These are phyloP conservation scores for Papilio machaon DNA, from an alignment of 1,140 invertebrate species.

Conservation along the genomic window DNA sequence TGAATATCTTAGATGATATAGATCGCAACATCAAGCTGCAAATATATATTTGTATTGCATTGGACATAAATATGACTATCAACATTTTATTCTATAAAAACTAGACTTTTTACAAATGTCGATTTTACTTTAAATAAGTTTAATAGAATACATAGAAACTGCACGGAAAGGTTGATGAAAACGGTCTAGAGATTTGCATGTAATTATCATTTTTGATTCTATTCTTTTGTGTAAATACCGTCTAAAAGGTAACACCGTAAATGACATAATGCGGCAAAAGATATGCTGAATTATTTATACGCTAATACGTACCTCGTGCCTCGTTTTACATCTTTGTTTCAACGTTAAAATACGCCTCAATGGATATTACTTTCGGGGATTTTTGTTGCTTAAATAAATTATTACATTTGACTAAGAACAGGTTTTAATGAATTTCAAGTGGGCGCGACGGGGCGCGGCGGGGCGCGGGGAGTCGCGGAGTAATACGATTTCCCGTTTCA, in stretches of 20 bases:
- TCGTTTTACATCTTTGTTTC: conserved; percentile 61
- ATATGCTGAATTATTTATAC: conserved; percentile 80
- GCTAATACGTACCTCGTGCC: conserved; percentile 66
- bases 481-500: conserved; percentile 69
- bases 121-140: background rate
- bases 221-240: conserved; percentile 80
- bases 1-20: too few species aligned
- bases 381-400: conserved; percentile 80
- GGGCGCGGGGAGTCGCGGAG: conserved; percentile 48
- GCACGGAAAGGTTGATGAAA: conserved; percentile 27
- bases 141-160: background rate
- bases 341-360: conserved; percentile 72
- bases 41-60: too few species aligned
- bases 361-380: conserved; percentile 79
- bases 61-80: too few species aligned
- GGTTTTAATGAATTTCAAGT: conserved; percentile 78
- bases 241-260: conserved; percentile 77
- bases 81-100: too few species aligned
- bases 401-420: conserved; percentile 77
- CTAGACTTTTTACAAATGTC: background rate
- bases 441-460: conserved; percentile 49
- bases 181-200: conserved; percentile 77
- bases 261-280: conserved; percentile 80
- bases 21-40: too few species aligned
- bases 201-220: conserved; percentile 82